These are phyloP conservation scores for Micoletzkya japonica DNA, from an alignment of 2,888 invertebrate genomes.

Conservation along the genomic window DNA sequence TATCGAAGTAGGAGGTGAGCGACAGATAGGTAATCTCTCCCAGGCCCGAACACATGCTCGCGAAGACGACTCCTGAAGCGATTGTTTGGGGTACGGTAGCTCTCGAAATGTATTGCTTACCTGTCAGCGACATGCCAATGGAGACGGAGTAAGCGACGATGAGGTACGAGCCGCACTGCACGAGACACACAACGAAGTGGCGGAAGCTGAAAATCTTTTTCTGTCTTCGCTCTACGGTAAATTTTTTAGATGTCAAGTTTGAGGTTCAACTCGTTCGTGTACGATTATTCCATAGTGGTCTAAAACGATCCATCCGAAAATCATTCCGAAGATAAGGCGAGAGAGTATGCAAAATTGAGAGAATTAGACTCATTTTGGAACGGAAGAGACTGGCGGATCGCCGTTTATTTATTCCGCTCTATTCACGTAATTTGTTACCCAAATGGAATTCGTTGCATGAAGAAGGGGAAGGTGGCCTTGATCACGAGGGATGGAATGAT, in stretches of 20 bases:
- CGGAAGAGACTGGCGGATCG: no score
- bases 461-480: constrained; percentile 77
- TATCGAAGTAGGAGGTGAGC: constrained; percentile 75
- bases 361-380: no score
- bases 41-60: constrained; percentile 78
- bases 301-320: no score
- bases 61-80: constrained; percentile 72
- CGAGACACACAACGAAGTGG: constrained; percentile 47
- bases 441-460: constrained; percentile 66
- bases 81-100: not conserved
- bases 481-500: constrained; percentile 76
- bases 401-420: no score
- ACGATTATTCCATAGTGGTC: no score
- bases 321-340: no score
- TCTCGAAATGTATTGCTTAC: constrained; percentile 20
- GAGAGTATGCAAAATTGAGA: no score
- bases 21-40: constrained; percentile 80
- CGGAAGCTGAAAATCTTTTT: constrained; percentile 55
- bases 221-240: no score
- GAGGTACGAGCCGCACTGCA: constrained; percentile 56
- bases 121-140: constrained; percentile 51
- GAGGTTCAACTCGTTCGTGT: no score
- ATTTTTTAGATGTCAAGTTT: no score
- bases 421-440: constrained; percentile 50
- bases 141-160: constrained; percentile 58